Evolutionary conservation across 37 sponge, comb jelly and placozoan genomes (phyloP), one percentile per base, ranked within the genome.

Genomic region (Bolinopsis microptera): DNA sequence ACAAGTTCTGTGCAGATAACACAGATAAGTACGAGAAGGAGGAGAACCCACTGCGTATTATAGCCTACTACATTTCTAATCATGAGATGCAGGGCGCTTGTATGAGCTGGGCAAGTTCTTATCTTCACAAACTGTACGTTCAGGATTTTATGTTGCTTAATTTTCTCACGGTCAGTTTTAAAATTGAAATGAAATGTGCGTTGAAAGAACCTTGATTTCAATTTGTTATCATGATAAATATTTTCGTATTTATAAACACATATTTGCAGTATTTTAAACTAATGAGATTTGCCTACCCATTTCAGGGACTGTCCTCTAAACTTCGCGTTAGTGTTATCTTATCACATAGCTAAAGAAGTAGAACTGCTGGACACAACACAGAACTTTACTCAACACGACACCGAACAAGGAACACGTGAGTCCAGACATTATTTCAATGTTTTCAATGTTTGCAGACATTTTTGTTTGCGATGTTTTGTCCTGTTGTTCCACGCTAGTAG

Each of bases 261-360:
- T n/a, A n/a, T n/a, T n/a, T n/a, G n/a, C n/a, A n/a, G n/a, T n/a
- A n/a, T n/a, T n/a, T n/a, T n/a, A n/a, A n/a, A n/a, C n/a, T n/a
- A n/a, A n/a, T n/a, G n/a, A n/a, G n/a, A n/a, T n/a, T n/a, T n/a
- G n/a, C n/a, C n/a, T n/a, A n/a, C n/a, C n/a, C n/a, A n/a, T n/a
- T n/a, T 40, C 61, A 86, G 90, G 27, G 90, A 86, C 26, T 86
- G 90, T 48, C 90, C 90, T 48, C 5, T 26, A 27, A 41, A 86
- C 24, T 86, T 86, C 35, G 61, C 61, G 27, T 13, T 86, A 1
- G 90, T 86, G 9, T 38, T 86, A 23, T 86, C 90, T 5, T 86
- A 86, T 40, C 90, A 86, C 61, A 86, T 86, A 28, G 90, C 90
- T n/a, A 86, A 86, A 40, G 90, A 86, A 27, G 90, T 86, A 8